Evolutionary conservation across 2,797 vertebrate genomes (phyloP).

Genomic region (Heteromormyrus szaboi): DNA sequence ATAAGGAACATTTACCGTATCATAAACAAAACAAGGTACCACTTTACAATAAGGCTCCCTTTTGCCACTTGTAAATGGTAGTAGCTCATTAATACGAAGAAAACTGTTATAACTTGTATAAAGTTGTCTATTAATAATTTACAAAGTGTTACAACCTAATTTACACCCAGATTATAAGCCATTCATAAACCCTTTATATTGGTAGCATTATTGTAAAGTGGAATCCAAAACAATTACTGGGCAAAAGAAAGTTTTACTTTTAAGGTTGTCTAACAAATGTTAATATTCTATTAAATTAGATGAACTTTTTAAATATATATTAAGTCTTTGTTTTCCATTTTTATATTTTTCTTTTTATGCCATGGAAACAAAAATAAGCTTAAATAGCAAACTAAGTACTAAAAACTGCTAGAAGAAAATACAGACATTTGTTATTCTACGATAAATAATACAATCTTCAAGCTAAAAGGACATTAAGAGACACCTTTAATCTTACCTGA

Average conservation of each 20-base stretch:
- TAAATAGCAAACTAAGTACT: background rate
- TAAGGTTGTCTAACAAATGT: background rate
- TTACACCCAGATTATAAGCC: background rate
- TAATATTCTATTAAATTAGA: background rate
- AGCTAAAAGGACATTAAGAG: background rate
- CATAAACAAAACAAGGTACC: background rate
- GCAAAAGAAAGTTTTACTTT: background rate
- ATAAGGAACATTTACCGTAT: background rate
- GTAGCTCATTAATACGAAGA: background rate
- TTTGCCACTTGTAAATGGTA: background rate
- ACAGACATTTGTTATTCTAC: background rate
- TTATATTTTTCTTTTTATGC: background rate
- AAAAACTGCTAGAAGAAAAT: background rate
- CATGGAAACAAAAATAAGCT: background rate
- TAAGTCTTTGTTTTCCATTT: background rate
- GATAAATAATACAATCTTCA: background rate
- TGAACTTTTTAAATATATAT: background rate
- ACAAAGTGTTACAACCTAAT: background rate
- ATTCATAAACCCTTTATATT: background rate
- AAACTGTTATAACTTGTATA: background rate
- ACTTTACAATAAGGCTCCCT: background rate
- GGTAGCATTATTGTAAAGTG: background rate
- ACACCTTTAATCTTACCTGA: constrained; percentile 69
- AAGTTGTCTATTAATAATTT: background rate
- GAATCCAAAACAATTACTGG: background rate